Percentiles rank a stretch among this genome's conserved stretches.
These are phyloP conservation scores for Thomomys bottae DNA, from an alignment of 2,113 vertebrate genomes.

Conservation along the genomic window DNA sequence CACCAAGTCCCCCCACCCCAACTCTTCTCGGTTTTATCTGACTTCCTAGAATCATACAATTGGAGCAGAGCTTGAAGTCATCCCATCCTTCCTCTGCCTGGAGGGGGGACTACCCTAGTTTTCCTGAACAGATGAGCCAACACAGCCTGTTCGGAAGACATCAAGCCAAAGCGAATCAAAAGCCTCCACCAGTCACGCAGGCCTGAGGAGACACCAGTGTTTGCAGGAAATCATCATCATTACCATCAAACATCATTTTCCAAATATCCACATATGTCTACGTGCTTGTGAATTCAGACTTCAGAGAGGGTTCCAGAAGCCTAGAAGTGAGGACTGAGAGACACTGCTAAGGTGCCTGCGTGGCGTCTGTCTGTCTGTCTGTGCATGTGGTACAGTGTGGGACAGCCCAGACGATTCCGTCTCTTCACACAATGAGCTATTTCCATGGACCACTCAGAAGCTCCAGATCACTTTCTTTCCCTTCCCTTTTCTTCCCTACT, in stretches of 20 bases:
- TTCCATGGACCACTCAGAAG: slow-evolving; percentile 77
- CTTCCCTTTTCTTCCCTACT: too few relatives aligned
- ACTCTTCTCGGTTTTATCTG: too few relatives aligned
- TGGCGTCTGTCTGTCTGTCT: too few relatives aligned
- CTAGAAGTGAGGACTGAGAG: not conserved
- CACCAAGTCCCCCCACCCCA: not conserved
- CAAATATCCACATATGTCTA: slow-evolving; percentile 70
- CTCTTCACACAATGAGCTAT: slow-evolving; percentile 46
- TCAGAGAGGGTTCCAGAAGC: not conserved
- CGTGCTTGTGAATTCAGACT: slow-evolving; percentile 40
- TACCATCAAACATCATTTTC: slow-evolving; percentile 75
- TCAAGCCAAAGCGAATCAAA: slow-evolving; percentile 71
- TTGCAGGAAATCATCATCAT: slow-evolving; percentile 73
- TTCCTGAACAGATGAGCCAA: slow-evolving; percentile 58
- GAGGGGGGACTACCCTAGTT: slow-evolving; percentile 23
- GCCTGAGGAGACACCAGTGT: slow-evolving; percentile 65
- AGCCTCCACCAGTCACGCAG: slow-evolving; percentile 43
- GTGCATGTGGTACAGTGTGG: too few relatives aligned
- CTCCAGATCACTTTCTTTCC: not conserved
- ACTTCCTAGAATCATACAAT: slow-evolving; percentile 57
- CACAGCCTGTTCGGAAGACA: slow-evolving; percentile 68
- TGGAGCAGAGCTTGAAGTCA: slow-evolving; percentile 46
- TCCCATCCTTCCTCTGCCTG: slow-evolving; percentile 50
- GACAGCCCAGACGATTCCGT: too few relatives aligned
- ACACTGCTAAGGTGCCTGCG: not conserved